Base-by-base conservation (phyloP, 1,140 invertebrate genomes). In the Rhagoletis zephyria region DNA sequence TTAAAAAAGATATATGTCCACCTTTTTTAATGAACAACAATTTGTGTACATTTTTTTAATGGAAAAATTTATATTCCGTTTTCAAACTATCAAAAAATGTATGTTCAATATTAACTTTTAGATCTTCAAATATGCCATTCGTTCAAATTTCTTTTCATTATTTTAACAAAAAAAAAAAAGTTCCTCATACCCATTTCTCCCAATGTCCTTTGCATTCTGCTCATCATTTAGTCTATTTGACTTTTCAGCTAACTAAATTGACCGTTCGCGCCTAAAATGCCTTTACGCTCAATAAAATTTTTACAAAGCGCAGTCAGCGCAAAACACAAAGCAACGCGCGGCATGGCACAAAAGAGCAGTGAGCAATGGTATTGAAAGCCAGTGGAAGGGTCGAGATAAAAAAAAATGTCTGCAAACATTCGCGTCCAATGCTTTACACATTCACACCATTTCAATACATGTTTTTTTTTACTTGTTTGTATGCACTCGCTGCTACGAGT, bases 211-310 rank as follows among this genome's bases (percentile, higher is more conserved):
- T 56, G 30, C 1, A 56, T 10, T 56, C 5, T 56, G 51, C 51
- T 56, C 5, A 56, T 56, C 5, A 56, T 56, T 14, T 40, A 16
- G 4, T 74, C 67, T 45, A 7, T 74, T 4, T 12, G 42, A 42
- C 67, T 74, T 74, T 74, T 74, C 67, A 74, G 42, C 40, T 74
- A 45, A 74, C 67, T 74, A 74, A 74, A 74, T 74, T 74, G 67
- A 74, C 67, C 67, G 16, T 48, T 74, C 40, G 67, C 67, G 42
- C 14, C 42, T 74, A 74, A 48, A 74, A 74, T 74, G 67, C 42
- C 67, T 1, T 74, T 74, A 74, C 67, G 67, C 67, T 74, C 67
- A 74, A 74, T 74, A 74, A 74, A 48, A 45, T 16, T 74, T 74
- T 48, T 4, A 74, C 67, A 74, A 74, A 74, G 42, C 67, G 12